phyloP scores from a whole-genome alignment of 2,797 vertebrate genomes.

The Chrosomus eos region DNA sequence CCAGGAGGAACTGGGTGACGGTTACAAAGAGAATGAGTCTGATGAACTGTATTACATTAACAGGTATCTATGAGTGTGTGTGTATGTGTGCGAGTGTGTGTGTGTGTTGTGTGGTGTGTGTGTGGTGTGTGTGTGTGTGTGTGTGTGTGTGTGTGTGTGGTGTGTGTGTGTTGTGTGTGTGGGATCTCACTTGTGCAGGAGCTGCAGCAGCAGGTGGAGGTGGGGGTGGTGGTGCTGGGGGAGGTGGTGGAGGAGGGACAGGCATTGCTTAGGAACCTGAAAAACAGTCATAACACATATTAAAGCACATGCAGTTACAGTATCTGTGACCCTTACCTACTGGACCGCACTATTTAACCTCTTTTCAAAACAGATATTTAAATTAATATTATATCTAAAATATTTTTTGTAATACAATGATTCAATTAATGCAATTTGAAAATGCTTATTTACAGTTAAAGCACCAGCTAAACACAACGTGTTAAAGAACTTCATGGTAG shows the following conservation, averaged over 20 bases:
- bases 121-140: background rate
- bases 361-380: background rate
- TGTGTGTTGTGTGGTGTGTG: background rate
- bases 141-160: background rate
- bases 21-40: slow-evolving; percentile 10
- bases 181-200: slow-evolving; percentile 69
- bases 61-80: background rate
- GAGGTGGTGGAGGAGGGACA: slow-evolving; percentile 70
- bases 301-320: background rate
- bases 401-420: background rate
- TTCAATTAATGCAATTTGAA: background rate
- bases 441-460: background rate
- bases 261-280: slow-evolving; percentile 74
- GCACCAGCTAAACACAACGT: slow-evolving; percentile 5
- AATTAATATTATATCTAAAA: background rate
- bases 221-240: slow-evolving; percentile 65
- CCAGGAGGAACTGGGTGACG: slow-evolving; percentile 49
- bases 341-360: background rate
- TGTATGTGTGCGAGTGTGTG: background rate
- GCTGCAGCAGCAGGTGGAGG: slow-evolving; percentile 68
- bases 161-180: background rate
- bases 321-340: background rate
- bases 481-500: slow-evolving; percentile 23
- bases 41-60: background rate
- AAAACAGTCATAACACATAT: slow-evolving; percentile 19